These are phyloP conservation scores for Isaurus tuberculatus DNA, from an alignment of 92 coral and sea anemone species.

Conservation along the genomic window DNA sequence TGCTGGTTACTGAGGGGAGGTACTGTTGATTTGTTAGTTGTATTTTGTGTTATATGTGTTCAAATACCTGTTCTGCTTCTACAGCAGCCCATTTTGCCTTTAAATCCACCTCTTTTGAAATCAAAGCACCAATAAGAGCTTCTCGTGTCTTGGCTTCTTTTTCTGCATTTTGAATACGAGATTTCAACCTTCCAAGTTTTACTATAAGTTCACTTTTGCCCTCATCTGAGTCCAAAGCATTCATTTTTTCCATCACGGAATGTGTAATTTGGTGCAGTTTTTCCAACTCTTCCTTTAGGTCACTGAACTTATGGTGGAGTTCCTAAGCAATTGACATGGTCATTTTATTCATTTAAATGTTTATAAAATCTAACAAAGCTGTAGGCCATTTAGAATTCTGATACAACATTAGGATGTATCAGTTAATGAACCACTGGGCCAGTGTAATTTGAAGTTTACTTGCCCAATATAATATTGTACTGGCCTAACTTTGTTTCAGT, in stretches of 20 bases:
- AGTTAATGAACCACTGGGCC: too few relatives aligned
- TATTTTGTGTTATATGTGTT: neutral
- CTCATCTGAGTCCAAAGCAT: constrained; percentile 31
- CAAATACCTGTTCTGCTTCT: constrained; percentile 81
- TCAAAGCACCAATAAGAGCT: constrained; percentile 67
- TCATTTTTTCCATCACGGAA: constrained; percentile 33
- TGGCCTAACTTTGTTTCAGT: too few relatives aligned
- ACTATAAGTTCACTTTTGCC: constrained; percentile 54
- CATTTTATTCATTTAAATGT: too few relatives aligned
- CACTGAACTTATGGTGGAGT: constrained; percentile 20
- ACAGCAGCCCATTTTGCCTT: constrained; percentile 62
- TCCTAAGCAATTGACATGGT: constrained; percentile 19
- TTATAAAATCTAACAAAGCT: too few relatives aligned
- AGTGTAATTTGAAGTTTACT: too few relatives aligned
- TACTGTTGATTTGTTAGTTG: neutral
- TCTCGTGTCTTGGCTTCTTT: constrained; percentile 81
- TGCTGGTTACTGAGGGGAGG: too few relatives aligned
- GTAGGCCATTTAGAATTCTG: too few relatives aligned
- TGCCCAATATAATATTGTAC: too few relatives aligned
- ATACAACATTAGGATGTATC: too few relatives aligned
- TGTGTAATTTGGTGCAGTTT: constrained; percentile 5
- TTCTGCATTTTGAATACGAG: constrained; percentile 20
- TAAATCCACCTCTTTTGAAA: constrained; percentile 67
- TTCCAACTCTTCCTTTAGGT: constrained; percentile 34
- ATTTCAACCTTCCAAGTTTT: constrained; percentile 49